Evolutionary conservation across 2,888 invertebrate genomes (phyloP).

Genomic region (Myathropa florea): DNA sequence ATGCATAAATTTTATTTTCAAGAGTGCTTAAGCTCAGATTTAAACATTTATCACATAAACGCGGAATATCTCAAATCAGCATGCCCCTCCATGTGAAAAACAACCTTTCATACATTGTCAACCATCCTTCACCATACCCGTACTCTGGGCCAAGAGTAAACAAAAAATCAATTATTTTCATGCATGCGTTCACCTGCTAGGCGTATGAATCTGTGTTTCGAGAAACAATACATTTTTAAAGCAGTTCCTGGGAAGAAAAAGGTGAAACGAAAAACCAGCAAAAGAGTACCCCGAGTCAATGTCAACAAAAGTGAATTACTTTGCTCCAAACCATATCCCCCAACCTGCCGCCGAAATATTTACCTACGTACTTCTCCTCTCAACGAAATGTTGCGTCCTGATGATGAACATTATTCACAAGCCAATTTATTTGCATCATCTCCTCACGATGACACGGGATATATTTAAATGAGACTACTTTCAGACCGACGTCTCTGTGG

Average conservation of each 20-base stretch:
- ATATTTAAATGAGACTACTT: slow-evolving; percentile 40
- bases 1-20: not conserved
- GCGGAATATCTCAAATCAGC: not conserved
- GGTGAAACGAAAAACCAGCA: not conserved
- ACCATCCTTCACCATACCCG: not conserved
- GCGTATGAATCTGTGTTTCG: not conserved
- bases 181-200: not conserved
- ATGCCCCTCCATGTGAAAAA: not conserved
- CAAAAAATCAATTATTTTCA: slow-evolving; percentile 2
- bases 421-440: slow-evolving; percentile 59
- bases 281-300: slow-evolving; percentile 5
- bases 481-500: not conserved
- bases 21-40: not conserved
- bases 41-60: not conserved
- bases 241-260: not conserved
- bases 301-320: slow-evolving; percentile 18
- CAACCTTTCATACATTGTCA: not conserved
- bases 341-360: not conserved
- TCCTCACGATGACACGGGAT: slow-evolving; percentile 36
- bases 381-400: not conserved
- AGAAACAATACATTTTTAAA: not conserved
- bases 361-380: not conserved
- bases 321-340: not conserved
- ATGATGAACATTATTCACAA: slow-evolving; percentile 32
- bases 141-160: not conserved